Evolutionary conservation across 2,888 invertebrate species (phyloP), one percentile per base, ranked within the genome.

Genomic region (Cryptus viduatorius): DNA sequence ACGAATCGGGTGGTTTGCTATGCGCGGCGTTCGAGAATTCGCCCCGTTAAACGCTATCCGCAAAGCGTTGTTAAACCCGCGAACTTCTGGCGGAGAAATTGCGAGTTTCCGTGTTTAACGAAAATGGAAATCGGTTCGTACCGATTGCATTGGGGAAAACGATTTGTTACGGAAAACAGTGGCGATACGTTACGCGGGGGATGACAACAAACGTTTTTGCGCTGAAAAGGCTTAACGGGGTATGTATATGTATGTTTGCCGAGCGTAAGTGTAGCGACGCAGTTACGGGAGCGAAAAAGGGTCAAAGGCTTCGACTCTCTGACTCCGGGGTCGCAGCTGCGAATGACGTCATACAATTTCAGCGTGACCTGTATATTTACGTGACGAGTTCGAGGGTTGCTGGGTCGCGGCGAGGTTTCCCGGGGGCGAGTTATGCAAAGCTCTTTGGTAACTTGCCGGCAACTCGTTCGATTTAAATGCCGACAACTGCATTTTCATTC

Each of bases 291-390:
- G 50, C 19, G 75, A 19, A 83, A 76, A 77, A 76, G 83, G 76
- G 67, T 72, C 67, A 80, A 80, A 83, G 79, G 48, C 64, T 81
- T 16, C 42, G 77, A 67, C 37, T 48, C 72, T 50, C 46, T 71
- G 56, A 48, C 53, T 75, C 44, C 46, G 59, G 71, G 83, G 83
- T 83, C 79, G 61, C 46, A 48, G 75, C 75, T 72, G 37, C 71
- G 79, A 72, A 72, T 83, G 79, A 83, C 83, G 83, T 83, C 83
- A 83, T 53, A 29, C 71, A 56, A 76, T 19, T 79, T 79, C 46
- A 75, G 76, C 72, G 42, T 67, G 83, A 76, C 83, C 83, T 24
- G 79, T 76, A 79, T 75, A 75, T 79, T 67, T 79, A 24, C 72
- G 71, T 71, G 65, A 79, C 76, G 76, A 67, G 79, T 76, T 72